Evolutionary conservation across 2,797 vertebrate species (phyloP).

Genomic region (Gymnothorax javanicus): DNA sequence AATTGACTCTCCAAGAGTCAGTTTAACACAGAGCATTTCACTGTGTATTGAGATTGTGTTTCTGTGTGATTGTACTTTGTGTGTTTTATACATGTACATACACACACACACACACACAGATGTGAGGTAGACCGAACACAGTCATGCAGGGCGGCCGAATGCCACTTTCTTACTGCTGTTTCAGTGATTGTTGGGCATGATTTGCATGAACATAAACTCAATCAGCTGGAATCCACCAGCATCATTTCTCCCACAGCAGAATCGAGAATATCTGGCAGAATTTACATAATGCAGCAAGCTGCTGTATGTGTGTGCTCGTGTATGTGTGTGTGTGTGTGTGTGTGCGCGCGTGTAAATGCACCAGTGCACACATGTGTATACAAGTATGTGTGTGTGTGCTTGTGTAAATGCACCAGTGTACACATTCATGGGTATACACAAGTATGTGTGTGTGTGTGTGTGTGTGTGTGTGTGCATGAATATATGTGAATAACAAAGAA

Average conservation of each 20-base stretch:
- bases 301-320: background rate
- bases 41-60: no score
- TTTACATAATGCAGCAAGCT: conserved; percentile 19
- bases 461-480: conserved; percentile 3
- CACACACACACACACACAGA: background rate
- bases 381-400: no score
- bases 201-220: conserved; percentile 42
- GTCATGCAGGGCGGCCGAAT: no score
- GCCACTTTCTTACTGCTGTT: conserved; percentile 49
- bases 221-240: conserved; percentile 40
- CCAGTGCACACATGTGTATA: no score
- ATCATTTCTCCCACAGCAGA: conserved; percentile 27
- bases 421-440: no score
- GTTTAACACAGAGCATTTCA: no score
- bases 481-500: background rate
- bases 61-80: no score
- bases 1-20: no score
- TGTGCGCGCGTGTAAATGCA: background rate
- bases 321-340: conserved; percentile 15
- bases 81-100: no score
- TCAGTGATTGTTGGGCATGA: conserved; percentile 38
- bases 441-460: background rate
- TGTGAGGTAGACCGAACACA: background rate
- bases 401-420: no score
- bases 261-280: conserved; percentile 23